phyloP scores from a whole-genome alignment of 2,888 invertebrate genomes.

The Caenorhabditis doughertyi region DNA sequence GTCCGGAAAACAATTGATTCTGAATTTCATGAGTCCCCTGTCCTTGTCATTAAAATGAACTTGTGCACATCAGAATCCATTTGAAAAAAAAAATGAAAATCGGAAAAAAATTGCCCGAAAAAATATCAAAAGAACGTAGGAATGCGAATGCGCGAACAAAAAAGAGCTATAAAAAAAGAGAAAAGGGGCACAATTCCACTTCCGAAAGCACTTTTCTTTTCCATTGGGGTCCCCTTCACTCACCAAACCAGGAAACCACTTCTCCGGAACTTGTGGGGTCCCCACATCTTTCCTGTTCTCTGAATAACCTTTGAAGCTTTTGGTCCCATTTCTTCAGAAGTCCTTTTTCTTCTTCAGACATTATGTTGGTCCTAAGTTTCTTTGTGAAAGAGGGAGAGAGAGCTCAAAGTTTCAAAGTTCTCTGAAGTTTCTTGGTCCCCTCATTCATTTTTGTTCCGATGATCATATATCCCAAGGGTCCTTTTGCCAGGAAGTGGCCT shows the following conservation, averaged over 20 bases:
- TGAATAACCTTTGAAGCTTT: conserved; percentile 48
- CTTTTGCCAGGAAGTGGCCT: too few relatives aligned
- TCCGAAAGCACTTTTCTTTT: conserved; percentile 47
- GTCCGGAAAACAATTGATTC: neutral
- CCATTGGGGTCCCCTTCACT: neutral
- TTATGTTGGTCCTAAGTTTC: neutral
- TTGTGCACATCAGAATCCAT: conserved; percentile 11
- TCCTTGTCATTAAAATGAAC: neutral
- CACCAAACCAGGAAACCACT: conserved; percentile 38
- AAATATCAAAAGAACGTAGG: neutral
- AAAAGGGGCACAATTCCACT: conserved; percentile 6
- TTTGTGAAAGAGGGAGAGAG: too few relatives aligned
- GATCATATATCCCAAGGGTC: neutral
- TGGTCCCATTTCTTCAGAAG: neutral
- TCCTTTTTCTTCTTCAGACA: conserved; percentile 11
- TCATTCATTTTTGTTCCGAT: neutral
- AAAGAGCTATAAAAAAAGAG: conserved; percentile 30
- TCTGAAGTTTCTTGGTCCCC: neutral
- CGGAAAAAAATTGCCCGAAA: neutral
- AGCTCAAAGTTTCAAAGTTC: conserved; percentile 1
- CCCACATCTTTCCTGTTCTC: conserved; percentile 18
- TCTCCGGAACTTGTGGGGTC: conserved; percentile 10
- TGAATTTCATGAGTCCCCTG: neutral
- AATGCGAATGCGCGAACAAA: conserved; percentile 21
- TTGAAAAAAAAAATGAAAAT: neutral